Conservation (phyloP, 2,888 invertebrate genomes). For the Blastobasis adustella region DNA sequence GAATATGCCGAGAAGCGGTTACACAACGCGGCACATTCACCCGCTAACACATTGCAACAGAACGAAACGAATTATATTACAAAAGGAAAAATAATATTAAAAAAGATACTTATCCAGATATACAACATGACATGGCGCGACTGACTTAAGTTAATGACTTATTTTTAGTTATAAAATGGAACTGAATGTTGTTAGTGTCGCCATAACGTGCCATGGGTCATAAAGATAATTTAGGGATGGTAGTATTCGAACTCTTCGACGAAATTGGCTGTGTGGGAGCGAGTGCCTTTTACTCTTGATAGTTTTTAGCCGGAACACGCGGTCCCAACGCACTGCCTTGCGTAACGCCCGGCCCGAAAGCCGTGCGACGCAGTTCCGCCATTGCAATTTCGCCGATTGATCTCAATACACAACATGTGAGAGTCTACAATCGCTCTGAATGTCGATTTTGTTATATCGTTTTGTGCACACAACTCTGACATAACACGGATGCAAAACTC, state of each 20-base stretch:
- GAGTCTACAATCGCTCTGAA: slow-evolving; percentile 58
- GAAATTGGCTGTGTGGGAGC: background rate
- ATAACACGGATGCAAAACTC: slow-evolving; percentile 59
- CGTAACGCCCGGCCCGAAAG: slow-evolving; percentile 7
- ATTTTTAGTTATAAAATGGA: slow-evolving; percentile 28
- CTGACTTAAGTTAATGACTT: slow-evolving; percentile 61
- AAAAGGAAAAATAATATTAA: slow-evolving; percentile 35
- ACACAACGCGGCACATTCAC: slow-evolving; percentile 26
- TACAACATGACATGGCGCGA: slow-evolving; percentile 61
- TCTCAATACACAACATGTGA: slow-evolving; percentile 13
- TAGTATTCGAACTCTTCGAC: background rate
- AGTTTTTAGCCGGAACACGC: slow-evolving; percentile 12
- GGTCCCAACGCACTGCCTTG: slow-evolving; percentile 19
- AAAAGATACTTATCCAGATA: slow-evolving; percentile 13
- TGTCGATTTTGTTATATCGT: slow-evolving; percentile 63
- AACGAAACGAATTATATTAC: slow-evolving; percentile 18
- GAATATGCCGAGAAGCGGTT: slow-evolving; percentile 13
- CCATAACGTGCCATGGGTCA: slow-evolving; percentile 29
- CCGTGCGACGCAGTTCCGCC: slow-evolving; percentile 29
- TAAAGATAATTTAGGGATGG: background rate
- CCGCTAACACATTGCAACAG: slow-evolving; percentile 26
- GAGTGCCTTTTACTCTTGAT: slow-evolving; percentile 6
- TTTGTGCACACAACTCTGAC: slow-evolving; percentile 72
- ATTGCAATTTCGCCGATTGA: slow-evolving; percentile 13
- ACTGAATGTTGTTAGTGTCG: slow-evolving; percentile 35